phyloP scores from a whole-genome alignment of 2,797 vertebrate genomes.

The Sebastes kiyomatsui region DNA sequence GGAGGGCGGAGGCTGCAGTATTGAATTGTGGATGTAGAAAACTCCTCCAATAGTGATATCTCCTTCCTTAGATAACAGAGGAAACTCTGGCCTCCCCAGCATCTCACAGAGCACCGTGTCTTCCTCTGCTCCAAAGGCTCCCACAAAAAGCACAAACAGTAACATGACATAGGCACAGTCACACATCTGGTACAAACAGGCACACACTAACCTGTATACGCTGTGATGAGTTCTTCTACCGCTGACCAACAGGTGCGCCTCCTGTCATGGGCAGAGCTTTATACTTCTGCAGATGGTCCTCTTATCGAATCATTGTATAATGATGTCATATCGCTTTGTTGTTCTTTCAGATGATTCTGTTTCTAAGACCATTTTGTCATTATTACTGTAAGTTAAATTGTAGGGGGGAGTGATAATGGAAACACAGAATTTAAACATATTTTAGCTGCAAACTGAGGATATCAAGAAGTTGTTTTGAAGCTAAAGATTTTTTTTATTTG shows the following conservation, averaged over 20 bases:
- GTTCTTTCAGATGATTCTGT: background rate
- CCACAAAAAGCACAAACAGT: constrained; percentile 51
- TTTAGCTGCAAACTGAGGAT: background rate
- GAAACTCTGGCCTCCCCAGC: constrained; percentile 67
- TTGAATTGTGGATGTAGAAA: constrained; percentile 79
- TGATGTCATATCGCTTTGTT: constrained; percentile 14
- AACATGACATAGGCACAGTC: constrained; percentile 50
- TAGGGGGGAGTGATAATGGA: background rate
- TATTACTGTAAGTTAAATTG: background rate
- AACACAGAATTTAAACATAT: background rate
- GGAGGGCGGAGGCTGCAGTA: constrained; percentile 53
- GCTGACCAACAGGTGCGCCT: background rate
- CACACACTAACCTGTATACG: background rate
- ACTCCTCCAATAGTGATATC: constrained; percentile 79
- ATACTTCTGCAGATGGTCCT: constrained; percentile 27
- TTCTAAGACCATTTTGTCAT: background rate
- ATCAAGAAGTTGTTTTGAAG: background rate
- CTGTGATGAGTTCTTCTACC: background rate
- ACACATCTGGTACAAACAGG: constrained; percentile 28
- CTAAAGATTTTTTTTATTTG: background rate
- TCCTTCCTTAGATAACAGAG: constrained; percentile 77
- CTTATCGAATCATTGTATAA: constrained; percentile 31
- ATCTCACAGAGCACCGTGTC: constrained; percentile 62
- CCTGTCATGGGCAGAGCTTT: constrained; percentile 28
- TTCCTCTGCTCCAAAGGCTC: constrained; percentile 43